phyloP scores from a whole-genome alignment of 2,888 invertebrate species.

The Nebria salina region DNA sequence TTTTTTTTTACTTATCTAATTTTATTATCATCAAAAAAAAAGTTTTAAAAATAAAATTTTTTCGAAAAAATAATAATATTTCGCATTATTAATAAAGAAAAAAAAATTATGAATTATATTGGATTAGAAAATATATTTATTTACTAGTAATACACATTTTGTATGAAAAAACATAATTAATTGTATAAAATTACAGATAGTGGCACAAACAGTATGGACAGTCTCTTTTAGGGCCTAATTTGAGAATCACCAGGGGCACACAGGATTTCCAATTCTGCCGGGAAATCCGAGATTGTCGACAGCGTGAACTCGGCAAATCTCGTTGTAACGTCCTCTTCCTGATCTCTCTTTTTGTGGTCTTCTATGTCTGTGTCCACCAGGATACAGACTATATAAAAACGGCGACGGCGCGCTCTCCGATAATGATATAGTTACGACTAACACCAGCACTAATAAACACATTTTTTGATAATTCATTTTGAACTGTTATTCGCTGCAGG shows the following conservation, averaged over 20 bases:
- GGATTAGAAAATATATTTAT: neutral
- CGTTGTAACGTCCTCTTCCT: conserved; percentile 70
- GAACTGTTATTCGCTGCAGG: conserved; percentile 23
- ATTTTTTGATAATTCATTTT: conserved; percentile 30
- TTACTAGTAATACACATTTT: neutral
- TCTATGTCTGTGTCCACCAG: conserved; percentile 29
- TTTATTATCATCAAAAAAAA: no score
- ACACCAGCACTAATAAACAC: conserved; percentile 19
- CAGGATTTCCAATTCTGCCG: conserved; percentile 55
- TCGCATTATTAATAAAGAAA: neutral
- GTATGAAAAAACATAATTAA: neutral
- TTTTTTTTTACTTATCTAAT: no score
- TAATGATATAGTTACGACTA: conserved; percentile 10
- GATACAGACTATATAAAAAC: conserved; percentile 42
- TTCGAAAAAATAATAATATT: neutral
- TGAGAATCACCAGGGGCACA: conserved; percentile 50
- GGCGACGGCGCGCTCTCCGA: conserved; percentile 22
- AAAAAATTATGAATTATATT: neutral
- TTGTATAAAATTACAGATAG: neutral
- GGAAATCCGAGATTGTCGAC: conserved; percentile 70
- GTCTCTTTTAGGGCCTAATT: neutral
- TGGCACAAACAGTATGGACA: neutral
- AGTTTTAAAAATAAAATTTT: no score
- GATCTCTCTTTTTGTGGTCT: conserved; percentile 47
- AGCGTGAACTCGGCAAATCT: conserved; percentile 76